Evolutionary conservation across 2,113 vertebrate species (phyloP), one percentile per base, ranked within the genome.

Genomic region (Sigmodon hispidus): DNA sequence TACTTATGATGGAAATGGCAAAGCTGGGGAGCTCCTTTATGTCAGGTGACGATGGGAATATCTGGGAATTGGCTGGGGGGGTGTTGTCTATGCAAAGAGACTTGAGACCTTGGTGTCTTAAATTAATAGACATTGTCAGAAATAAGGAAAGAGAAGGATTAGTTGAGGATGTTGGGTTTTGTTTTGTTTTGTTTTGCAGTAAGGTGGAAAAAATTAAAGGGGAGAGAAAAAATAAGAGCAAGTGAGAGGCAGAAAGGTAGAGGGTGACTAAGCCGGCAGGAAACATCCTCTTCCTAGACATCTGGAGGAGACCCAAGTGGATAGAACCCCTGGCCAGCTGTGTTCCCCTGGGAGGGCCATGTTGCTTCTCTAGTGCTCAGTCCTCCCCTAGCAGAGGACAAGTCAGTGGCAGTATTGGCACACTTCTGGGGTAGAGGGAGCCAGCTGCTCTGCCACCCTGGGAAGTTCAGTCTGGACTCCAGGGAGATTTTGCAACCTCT

Each of bases 381-480:
- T 69, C 21, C 55, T 1, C 1, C 17, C n/a, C n/a, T 50, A 80
- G 57, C 45, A 0, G 6, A 7, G 5, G 65, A 50, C 1, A 76
- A 95, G 67, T 59, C n/a, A 7, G 79, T 13, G 16, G 52, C 31
- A 85, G 72, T 61, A 86, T 36, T 63, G 93, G 93, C 96, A 97
- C 80, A 50, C 48, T 94, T 83, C 17, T 5, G n/a, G 77, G 91
- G 85, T 83, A 57, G 12, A 94, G 75, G 77, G 69, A 36, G 87
- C 77, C 96, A 96, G 94, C 91, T 95, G 96, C 95, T 89, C 77
- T 70, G 94, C 61, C 89, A 26, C 86, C 81, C 94, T 57, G 95
- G 95, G 91, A 95, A 94, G 86, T 94, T 77, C 93, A 93, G 81
- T 96, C 93, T 96, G 93, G 95, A 79, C 97, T 94, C 96, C 0